Evolutionary conservation across 2,888 invertebrate genomes (phyloP).

Genomic region (Cordilura impudica): DNA sequence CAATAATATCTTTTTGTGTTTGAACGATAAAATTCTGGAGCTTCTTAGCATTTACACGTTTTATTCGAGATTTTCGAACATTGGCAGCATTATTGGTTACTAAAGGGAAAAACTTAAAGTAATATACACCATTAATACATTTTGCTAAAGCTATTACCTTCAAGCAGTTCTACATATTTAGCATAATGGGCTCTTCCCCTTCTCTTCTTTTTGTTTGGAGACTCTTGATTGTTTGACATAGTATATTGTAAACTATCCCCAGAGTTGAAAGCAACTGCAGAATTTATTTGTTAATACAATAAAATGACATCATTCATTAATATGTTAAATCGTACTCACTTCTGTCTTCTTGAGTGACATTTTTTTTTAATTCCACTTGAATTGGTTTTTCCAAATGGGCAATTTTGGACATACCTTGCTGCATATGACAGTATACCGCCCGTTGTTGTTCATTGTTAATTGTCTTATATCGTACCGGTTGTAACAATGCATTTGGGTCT

Average conservation of each 20-base stretch:
- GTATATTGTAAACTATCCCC: slow-evolving; percentile 70
- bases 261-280: neutral
- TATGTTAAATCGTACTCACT: slow-evolving; percentile 2
- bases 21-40: slow-evolving; percentile 83
- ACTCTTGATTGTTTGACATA: slow-evolving; percentile 69
- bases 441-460: slow-evolving; percentile 4
- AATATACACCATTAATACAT: neutral
- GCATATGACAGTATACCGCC: slow-evolving; percentile 47
- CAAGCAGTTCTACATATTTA: slow-evolving; percentile 84
- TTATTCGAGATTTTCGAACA: slow-evolving; percentile 84
- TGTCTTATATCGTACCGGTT: slow-evolving; percentile 24
- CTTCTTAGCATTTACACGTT: slow-evolving; percentile 83
- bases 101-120: slow-evolving; percentile 68
- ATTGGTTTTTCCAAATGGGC: neutral
- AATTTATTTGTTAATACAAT: neutral
- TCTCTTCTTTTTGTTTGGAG: slow-evolving; percentile 65
- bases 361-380: neutral
- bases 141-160: slow-evolving; percentile 80
- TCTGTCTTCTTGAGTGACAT: neutral
- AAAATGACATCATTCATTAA: neutral
- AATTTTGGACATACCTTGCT: neutral
- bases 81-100: slow-evolving; percentile 83
- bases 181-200: slow-evolving; percentile 74
- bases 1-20: slow-evolving; percentile 75
- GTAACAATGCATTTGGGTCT: slow-evolving; percentile 64